Base-by-base conservation (phyloP, 2,888 invertebrate genomes). In the Coleophora deauratella region DNA sequence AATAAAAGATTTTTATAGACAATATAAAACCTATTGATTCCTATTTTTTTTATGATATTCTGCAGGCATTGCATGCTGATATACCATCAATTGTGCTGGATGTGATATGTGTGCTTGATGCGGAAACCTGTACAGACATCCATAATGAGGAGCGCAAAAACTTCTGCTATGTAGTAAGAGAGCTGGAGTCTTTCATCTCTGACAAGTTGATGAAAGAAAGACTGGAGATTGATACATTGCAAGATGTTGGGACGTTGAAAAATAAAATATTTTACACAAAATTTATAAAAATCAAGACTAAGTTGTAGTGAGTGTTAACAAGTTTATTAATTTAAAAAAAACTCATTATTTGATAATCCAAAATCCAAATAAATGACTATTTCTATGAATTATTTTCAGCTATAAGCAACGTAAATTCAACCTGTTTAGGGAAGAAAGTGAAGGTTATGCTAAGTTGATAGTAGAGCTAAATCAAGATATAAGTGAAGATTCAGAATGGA, bases 361-460 rank as follows among this genome's bases (percentile, higher is more conserved):
- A 33, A 34, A 15, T 35, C 40, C 28, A 40, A 41, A 41, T 33
- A 27, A n/a, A n/a, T n/a, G n/a, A n/a, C n/a, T n/a, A n/a, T n/a
- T n/a, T n/a, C n/a, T n/a, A n/a, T n/a, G n/a, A n/a, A n/a, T 45
- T 50, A 46, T 45, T 89, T 90, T 47, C 77, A 99, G 99, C 76
- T 99, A 99, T 77, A 99, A 99, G 74, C 99, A 99, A 78, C 92
- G 98, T 59, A 99, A 99, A 68, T 99, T 98, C 77, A 99, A 99
- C 86, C 88, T 99, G 59, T 94, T 99, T 67, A 90, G 99, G 41
- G 99, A 99, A 85, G 99, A 99, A 86, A 97, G 95, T 81, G 99
- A 99, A 87, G 99, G 99, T 6, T 99, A 97, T 86, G 94, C 99
- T 1, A 99, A 99, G 76, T 87, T 99, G 35, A 91, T 98, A 43